Evolutionary conservation across 2,797 vertebrate species (phyloP).

Genomic region (Emydoidea blandingii): DNA sequence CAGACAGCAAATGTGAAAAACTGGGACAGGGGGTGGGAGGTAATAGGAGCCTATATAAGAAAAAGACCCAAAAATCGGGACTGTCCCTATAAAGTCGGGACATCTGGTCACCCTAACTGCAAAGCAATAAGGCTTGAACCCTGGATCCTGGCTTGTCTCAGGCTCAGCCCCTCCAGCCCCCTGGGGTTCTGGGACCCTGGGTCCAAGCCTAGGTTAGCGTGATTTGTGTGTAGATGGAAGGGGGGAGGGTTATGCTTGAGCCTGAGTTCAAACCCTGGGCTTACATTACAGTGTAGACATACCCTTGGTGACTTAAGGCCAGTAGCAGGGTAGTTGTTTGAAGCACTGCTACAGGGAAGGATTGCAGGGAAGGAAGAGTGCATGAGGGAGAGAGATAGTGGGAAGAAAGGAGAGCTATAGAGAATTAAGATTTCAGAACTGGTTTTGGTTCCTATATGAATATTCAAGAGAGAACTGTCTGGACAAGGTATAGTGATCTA

Average conservation of each 20-base stretch:
- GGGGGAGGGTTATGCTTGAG: background rate
- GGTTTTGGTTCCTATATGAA: background rate
- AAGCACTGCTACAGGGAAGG: background rate
- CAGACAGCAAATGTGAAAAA: too few relatives aligned
- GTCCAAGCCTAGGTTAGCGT: background rate
- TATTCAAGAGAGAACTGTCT: background rate
- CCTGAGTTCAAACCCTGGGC: background rate
- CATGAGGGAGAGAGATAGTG: background rate
- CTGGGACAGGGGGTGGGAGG: too few relatives aligned
- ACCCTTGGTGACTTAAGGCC: background rate
- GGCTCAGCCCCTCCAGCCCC: too few relatives aligned
- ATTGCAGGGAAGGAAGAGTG: background rate
- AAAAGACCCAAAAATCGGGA: too few relatives aligned
- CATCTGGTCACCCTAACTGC: background rate
- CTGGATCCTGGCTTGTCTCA: background rate
- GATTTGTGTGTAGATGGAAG: background rate
- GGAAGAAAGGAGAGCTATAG: background rate
- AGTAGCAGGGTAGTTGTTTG: background rate
- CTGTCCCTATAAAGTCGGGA: too few relatives aligned
- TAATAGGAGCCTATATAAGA: too few relatives aligned
- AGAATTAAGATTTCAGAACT: background rate
- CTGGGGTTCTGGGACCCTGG: background rate
- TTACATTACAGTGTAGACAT: background rate
- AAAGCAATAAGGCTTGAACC: background rate
- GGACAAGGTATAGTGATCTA: background rate